Percentiles rank a stretch among this genome's conserved stretches.
phyloP scores from a whole-genome alignment of 2,113 vertebrate genomes.

The Acrocephalus arundinaceus region DNA sequence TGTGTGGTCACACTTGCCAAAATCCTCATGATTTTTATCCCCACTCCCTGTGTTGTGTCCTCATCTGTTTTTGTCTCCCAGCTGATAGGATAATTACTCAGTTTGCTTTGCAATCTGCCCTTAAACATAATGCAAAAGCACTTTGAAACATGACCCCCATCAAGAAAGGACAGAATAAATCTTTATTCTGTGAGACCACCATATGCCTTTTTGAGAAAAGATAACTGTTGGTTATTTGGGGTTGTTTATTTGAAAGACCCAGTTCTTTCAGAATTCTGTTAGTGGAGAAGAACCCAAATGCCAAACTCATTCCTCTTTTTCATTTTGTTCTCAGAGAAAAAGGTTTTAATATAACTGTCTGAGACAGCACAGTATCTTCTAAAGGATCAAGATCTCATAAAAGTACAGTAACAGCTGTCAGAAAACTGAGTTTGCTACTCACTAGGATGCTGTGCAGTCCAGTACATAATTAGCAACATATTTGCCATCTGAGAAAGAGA shows the following conservation, averaged over 20 bases:
- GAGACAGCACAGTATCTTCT: constrained; percentile 38
- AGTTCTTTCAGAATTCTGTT: not conserved
- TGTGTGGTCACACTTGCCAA: not conserved
- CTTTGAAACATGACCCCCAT: not conserved
- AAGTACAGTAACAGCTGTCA: constrained; percentile 64
- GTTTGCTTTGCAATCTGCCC: not conserved
- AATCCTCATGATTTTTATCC: not conserved
- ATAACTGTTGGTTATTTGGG: not conserved
- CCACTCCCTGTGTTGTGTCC: accelerated
- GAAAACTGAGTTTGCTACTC: constrained; percentile 42
- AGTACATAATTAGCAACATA: constrained; percentile 65
- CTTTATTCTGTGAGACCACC: not conserved
- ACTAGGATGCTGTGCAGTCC: constrained; percentile 24
- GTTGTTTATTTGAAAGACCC: not conserved
- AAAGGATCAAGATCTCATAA: constrained; percentile 59
- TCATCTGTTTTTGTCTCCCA: not conserved
- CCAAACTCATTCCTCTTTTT: not conserved
- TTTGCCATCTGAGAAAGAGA: constrained; percentile 24
- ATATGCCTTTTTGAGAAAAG: not conserved
- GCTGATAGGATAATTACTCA: not conserved
- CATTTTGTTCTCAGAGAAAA: constrained; percentile 14
- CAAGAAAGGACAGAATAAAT: not conserved
- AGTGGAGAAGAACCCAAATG: not conserved
- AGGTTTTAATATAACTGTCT: constrained; percentile 42
- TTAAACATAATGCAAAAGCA: not conserved